phyloP scores from a whole-genome alignment of 2,113 vertebrate genomes.

The Diadophis punctatus region DNA sequence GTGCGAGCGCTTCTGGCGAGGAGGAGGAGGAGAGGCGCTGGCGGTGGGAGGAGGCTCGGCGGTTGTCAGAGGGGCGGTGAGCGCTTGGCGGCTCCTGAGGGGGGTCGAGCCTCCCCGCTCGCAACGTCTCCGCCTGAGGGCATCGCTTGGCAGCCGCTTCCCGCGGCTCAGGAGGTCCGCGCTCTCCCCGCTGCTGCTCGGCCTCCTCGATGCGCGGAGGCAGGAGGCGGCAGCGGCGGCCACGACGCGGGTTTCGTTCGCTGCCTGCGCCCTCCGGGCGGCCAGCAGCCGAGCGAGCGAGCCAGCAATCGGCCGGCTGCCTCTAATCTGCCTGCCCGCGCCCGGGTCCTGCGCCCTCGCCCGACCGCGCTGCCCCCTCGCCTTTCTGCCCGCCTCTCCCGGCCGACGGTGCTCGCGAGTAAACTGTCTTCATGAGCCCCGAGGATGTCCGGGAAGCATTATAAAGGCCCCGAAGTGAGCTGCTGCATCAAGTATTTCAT shows the following conservation, averaged over 20 bases:
- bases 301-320: background rate
- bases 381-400: background rate
- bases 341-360: background rate
- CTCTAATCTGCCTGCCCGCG: background rate
- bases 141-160: background rate
- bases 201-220: slow-evolving; percentile 8
- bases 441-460: slow-evolving; percentile 96
- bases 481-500: slow-evolving; percentile 99
- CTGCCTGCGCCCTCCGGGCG: background rate
- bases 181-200: background rate
- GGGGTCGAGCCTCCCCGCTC: background rate
- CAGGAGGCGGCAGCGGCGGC: background rate
- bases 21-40: background rate
- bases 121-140: background rate
- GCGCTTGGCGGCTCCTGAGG: slow-evolving; percentile 19
- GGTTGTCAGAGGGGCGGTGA: background rate
- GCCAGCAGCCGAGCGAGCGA: background rate
- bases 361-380: background rate
- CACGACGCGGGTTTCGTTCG: background rate
- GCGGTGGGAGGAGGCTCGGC: background rate
- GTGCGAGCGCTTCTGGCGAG: background rate
- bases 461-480: slow-evolving; percentile 98
- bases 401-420: slow-evolving; percentile 45
- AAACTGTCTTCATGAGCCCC: slow-evolving; percentile 70
- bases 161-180: background rate